Evolutionary conservation across 2,797 vertebrate species (phyloP), one percentile per base, ranked within the genome.

Genomic region (Glossophaga mutica): DNA sequence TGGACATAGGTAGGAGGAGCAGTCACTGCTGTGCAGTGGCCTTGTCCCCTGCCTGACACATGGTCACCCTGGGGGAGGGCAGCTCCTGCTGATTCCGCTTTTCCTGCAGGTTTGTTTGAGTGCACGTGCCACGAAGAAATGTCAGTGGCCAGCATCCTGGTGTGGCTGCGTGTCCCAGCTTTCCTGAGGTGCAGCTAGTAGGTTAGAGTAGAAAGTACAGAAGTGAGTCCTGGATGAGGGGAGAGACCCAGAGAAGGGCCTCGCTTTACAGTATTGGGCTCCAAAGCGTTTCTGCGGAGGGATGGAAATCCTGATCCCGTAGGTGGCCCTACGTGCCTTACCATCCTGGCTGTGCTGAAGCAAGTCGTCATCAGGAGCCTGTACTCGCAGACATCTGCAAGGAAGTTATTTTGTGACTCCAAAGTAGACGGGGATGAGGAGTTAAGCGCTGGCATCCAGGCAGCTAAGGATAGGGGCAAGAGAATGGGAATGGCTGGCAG

Each of bases 321-420:
- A 2, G 6, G n/a, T 34, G 37, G 32, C 42, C 2, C n/a, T 14
- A 0, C 5, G 3, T 2, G 1, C 9, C 74, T 46, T 29, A 2
- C 26, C 9, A 0, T n/a, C 59, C 57, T 44, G 48, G 32, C 7
- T 15, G 11, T 55, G 16, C n/a, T 76, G 74, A 62, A 32, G 22
- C 12, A 26, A 22, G 78, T 50, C 4, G 0, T 55, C 8, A 0
- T 21, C 14, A 0, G 19, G 19, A 10, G 48, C 50, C 6, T 18
- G 21, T 11, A 11, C 16, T 5, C 42, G 44, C 34, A 50, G 52
- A 32, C 42, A 15, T 79, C 59, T 8, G 24, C 29, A 18, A 29
- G 16, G 22, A 52, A 21, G 9, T 67, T 50, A 18, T 12, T 21
- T 37, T 46, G 26, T 52, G 71, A 62, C 59, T 22, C 19, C 65